Evolutionary conservation across 2,797 vertebrate species (phyloP).

Genomic region (Acomys russatus): DNA sequence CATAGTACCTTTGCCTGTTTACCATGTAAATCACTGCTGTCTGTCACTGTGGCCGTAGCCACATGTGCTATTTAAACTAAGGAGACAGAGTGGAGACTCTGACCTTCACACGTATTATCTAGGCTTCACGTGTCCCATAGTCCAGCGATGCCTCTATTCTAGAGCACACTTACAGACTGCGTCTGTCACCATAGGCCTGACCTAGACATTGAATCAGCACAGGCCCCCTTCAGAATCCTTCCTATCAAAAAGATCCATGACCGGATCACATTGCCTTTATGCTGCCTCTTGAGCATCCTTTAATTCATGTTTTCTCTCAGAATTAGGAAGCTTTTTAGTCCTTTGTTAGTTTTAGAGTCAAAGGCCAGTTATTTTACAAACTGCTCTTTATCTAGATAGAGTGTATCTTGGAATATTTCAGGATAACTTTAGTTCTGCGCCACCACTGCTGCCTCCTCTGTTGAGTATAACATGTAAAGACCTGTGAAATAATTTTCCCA

Average conservation of each 20-base stretch:
- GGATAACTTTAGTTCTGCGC: neutral
- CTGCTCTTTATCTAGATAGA: neutral
- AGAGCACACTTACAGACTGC: neutral
- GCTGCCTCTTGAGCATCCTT: neutral
- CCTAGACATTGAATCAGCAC: neutral
- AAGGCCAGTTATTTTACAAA: neutral
- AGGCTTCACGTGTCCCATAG: neutral
- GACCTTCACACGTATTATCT: neutral
- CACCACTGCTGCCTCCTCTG: neutral
- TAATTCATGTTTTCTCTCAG: neutral
- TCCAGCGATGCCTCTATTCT: neutral
- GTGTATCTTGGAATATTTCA: neutral
- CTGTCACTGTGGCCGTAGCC: neutral
- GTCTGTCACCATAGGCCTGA: neutral
- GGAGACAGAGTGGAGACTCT: neutral
- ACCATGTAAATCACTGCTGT: neutral
- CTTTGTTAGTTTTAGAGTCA: conserved; percentile 1
- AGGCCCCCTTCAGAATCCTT: neutral
- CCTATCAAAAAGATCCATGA: neutral
- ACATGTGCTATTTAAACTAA: conserved; percentile 21
- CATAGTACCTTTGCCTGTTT: neutral
- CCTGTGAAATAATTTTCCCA: neutral
- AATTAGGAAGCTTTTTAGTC: neutral
- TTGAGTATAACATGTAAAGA: neutral
- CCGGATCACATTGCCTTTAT: neutral